Base-by-base conservation (phyloP, 2,113 vertebrate genomes). In the Zonotrichia leucophrys region DNA sequence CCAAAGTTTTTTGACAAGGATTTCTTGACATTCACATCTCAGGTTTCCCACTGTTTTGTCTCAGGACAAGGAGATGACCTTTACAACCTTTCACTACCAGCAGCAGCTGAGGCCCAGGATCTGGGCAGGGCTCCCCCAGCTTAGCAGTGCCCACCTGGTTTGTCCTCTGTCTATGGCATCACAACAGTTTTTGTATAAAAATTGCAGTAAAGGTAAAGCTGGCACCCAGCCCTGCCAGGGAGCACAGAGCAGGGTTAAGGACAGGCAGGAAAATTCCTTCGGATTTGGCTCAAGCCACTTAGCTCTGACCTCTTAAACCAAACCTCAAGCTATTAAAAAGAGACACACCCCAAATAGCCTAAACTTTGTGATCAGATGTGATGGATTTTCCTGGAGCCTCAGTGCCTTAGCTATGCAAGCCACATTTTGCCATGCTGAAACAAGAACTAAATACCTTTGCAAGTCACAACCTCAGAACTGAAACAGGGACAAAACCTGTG, bases 1-100 rank as follows among this genome's bases (percentile, higher is more conserved):
- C 12, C 79, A 94, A 95, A 95, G 92, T 39, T 95, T 95, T 91
- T 95, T 86, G 78, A 59, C 90, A 84, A 91, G 63, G 90, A 83
- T 96, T 97, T 92, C 94, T 94, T 92, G 30, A 35, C 87, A 64
- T 80, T 94, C 92, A 12, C 56, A 64, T 78, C 77, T 97, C 83
- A 56, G 59, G 49, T 96, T 93, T 90, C 92, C 31, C 16, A 52
- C n/a, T 31, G 35, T 77, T 96, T 94, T 94, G 79, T 83, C 92
- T 85, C 77, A 72, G 74, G 69, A 83, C 15, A 72, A 87, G 25
- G 7, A 77, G 30, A 64, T 9, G 19, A 49, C 30, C 77, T 31
- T 20, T 21, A 59, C 35, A 47, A 22, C 9, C 21, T 76, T 41
- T 42, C 30, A 5, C 28, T 42, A 14, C 30, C 11, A 50, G 19